Base-by-base conservation (phyloP, 2,888 invertebrate genomes). In the Nomada hirtipes region DNA sequence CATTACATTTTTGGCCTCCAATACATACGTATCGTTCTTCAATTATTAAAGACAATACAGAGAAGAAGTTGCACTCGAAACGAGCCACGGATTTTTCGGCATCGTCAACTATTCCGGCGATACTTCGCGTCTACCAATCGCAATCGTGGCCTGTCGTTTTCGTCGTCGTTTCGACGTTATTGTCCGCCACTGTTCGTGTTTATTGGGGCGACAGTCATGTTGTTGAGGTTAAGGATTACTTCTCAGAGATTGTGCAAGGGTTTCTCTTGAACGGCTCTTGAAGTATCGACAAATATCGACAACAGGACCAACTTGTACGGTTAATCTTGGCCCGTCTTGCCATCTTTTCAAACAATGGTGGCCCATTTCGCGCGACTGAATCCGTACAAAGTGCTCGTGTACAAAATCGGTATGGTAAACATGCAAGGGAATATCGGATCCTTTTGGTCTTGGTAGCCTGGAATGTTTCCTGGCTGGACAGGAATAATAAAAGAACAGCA, bases 221-320 rank as follows among this genome's bases (percentile, higher is more conserved):
- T 71, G 26, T 67, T 4, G 29, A 29, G n/a, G n/a, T 9, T 29
- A 65, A 63, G 44, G 50, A 13, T 79, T n/a, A 53, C 18, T 52
- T 42, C 42, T 44, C 18, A 9, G 36, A 26, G 7, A 61, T 36
- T 26, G 18, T 36, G n/a, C 47, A 61, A 71, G 65, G 42, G n/a
- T 44, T 42, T 13, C 47, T 47, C 47, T 15, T 47, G 47, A 47
- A 47, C 15, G 47, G 47, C 47, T 11, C 47, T 11, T 47, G 50
- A 71, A 52, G 57, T 67, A 79, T 70, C 50, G 74, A 44, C 61
- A 53, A 75, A 55, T 67, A 75, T 80, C 61, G 60, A 36, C 52
- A 68, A 63, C 64, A 0, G 52, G 42, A 50, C 52, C 52, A 71
- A 61, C 36, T 67, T 74, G 64, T 29, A 61, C 60, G 52, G 79